Conservation (phyloP, 2,797 vertebrate species). For the Sebastes taczanowskii region DNA sequence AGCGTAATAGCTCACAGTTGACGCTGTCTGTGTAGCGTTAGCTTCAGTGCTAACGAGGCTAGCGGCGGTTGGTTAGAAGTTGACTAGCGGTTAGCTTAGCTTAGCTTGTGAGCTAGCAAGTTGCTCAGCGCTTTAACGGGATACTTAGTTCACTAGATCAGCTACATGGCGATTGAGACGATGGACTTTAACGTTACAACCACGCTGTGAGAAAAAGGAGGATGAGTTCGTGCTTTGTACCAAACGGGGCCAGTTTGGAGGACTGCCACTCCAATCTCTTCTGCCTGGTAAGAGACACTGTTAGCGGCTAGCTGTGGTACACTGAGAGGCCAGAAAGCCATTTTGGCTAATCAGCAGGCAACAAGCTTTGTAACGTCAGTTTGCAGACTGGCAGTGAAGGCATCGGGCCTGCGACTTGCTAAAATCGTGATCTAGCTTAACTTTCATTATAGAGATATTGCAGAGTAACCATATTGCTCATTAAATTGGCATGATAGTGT, state of each 20-base stretch:
- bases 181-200: conserved; percentile 88
- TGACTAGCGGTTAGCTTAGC: conserved; percentile 56
- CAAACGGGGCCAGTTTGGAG: conserved; percentile 99
- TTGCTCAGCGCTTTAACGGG: conserved; percentile 58
- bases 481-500: not conserved
- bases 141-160: conserved; percentile 46
- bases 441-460: conserved; percentile 54
- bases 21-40: conserved; percentile 69
- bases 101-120: conserved; percentile 59
- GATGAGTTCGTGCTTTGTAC: conserved; percentile 99
- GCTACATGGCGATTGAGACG: conserved; percentile 88
- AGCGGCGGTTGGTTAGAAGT: conserved; percentile 71
- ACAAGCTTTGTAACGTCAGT: conserved; percentile 81
- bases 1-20: conserved; percentile 52
- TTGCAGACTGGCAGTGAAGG: conserved; percentile 73
- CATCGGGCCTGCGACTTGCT: conserved; percentile 74
- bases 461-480: not conserved
- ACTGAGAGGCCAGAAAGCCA: conserved; percentile 77
- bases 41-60: conserved; percentile 50
- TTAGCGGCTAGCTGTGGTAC: conserved; percentile 63
- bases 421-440: conserved; percentile 55
- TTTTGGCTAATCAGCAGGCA: conserved; percentile 80
- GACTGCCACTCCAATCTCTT: conserved; percentile 99
- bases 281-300: conserved; percentile 91
- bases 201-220: conserved; percentile 85